Evolutionary conservation across 1,140 invertebrate species (phyloP), one percentile per base, ranked within the genome.

Genomic region (Papilio glaucus): DNA sequence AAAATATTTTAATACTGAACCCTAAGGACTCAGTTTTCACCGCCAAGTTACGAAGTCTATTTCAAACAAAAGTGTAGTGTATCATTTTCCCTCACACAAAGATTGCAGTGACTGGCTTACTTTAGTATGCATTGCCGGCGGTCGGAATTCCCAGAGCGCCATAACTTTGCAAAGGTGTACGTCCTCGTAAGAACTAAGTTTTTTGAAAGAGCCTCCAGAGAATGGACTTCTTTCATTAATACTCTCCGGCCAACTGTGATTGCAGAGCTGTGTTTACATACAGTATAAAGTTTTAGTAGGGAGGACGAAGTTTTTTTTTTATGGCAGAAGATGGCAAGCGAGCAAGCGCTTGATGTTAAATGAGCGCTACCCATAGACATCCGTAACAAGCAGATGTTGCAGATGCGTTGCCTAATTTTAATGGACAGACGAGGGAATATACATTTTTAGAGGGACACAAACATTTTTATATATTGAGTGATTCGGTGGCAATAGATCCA

Each of bases 111-210:
- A 49, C n/a, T 3, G 15, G 21, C 49, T 24, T 57, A 57, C 21
- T 57, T 57, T 57, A 57, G 49, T 57, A 57, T 57, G 49, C 49
- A 57, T 57, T 57, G 49, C 49, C 21, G 9, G 21, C 49, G 49
- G 49, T 57, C 49, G 45, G 7, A 7, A 49, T 12, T 57, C 49
- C 21, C 49, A 26, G 21, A 4, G 15, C 45, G 45, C 8, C 49
- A 21, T 57, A 57, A 57, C 10, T 57, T 57, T 57, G 21, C 49
- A 57, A 26, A 57, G 49, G 21, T 53, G 18, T 57, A 57, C 42
- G 15, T 53, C 49, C 49, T 57, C 18, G 6, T 5, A 45, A 33
- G 29, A 33, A 33, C 29, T 33, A 33, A 57, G 49, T 57, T 57
- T 26, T 57, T 26, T 24, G 9, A 57, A 57, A 57, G 24, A 57